Conservation (phyloP, 2,797 vertebrate genomes). For the Ptychobarbus kaznakovi region DNA sequence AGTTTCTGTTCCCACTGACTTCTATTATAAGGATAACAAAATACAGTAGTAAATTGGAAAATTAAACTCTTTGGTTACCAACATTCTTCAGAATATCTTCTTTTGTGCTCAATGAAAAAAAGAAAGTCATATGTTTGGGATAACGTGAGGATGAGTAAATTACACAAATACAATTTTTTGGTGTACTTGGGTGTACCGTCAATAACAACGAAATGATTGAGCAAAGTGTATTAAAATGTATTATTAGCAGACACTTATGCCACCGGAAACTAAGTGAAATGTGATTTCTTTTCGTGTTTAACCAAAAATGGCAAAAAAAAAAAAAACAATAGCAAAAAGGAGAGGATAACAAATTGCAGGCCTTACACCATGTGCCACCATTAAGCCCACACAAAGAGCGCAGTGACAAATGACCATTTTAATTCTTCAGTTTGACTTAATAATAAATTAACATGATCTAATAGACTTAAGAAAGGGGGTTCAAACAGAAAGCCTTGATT, state of each 20-base stretch:
- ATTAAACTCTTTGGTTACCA: not conserved
- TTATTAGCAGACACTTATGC: not conserved
- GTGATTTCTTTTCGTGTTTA: not conserved
- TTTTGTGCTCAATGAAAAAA: not conserved
- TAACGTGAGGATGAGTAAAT: not conserved
- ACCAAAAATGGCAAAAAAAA: not conserved
- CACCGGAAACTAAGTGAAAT: not conserved
- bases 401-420: slow-evolving; percentile 81
- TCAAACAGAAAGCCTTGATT: slow-evolving; percentile 84
- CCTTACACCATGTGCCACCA: slow-evolving; percentile 82
- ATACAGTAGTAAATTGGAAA: not conserved
- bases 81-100: not conserved
- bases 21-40: not conserved
- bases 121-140: not conserved
- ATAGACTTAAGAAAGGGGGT: slow-evolving; percentile 73
- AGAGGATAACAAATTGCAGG: slow-evolving; percentile 70
- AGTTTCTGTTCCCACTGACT: not conserved
- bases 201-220: not conserved
- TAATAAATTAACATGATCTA: slow-evolving; percentile 85
- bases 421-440: slow-evolving; percentile 83
- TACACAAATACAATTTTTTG: not conserved
- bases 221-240: not conserved
- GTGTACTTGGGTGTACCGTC: not conserved
- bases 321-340: slow-evolving; percentile 1
- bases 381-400: slow-evolving; percentile 80